Percentiles rank a stretch among this genome's conserved stretches.
Evolutionary conservation across 1,140 invertebrate species (phyloP).

Genomic region (Onthophagus taurus): DNA sequence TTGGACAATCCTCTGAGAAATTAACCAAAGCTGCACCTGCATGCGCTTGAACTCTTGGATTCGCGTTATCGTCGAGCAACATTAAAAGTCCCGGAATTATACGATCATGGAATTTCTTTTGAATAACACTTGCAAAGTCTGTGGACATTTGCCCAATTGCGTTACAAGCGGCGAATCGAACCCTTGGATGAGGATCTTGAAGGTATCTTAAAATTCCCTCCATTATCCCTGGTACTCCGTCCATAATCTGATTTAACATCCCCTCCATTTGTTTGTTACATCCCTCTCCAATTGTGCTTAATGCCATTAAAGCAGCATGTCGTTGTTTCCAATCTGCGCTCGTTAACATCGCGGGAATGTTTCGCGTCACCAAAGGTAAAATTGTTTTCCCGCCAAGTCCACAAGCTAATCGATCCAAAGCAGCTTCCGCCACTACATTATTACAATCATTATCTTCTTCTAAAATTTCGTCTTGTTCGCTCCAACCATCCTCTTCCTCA

Average conservation of each 20-base stretch:
- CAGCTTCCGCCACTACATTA: conserved; percentile 90
- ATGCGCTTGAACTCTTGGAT: conserved; percentile 90
- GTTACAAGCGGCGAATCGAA: conserved; percentile 93
- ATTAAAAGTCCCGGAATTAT: conserved; percentile 84
- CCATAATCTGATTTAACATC: conserved; percentile 83
- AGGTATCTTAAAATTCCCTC: conserved; percentile 48
- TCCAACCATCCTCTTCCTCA: conserved; percentile 87
- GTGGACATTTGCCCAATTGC: conserved; percentile 99
- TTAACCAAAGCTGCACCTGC: conserved; percentile 91
- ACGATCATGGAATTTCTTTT: conserved; percentile 95
- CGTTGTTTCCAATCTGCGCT: conserved; percentile 76
- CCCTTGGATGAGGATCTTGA: conserved; percentile 21
- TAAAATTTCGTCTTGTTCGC: conserved; percentile 62
- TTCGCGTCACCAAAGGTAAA: conserved; percentile 77
- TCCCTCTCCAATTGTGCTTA: conserved; percentile 96
- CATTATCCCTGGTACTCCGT: conserved; percentile 80
- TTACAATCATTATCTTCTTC: conserved; percentile 86
- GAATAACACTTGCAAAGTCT: conserved; percentile 93
- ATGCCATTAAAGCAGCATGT: conserved; percentile 95
- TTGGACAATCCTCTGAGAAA: conserved; percentile 98
- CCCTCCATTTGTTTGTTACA: conserved; percentile 97
- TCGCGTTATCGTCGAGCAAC: conserved; percentile 83
- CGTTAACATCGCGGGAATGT: conserved; percentile 79
- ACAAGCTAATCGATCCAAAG: conserved; percentile 92
- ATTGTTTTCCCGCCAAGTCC: conserved; percentile 86